phyloP scores from a whole-genome alignment of 92 coral and sea anemone species.

The Porites evermanni region DNA sequence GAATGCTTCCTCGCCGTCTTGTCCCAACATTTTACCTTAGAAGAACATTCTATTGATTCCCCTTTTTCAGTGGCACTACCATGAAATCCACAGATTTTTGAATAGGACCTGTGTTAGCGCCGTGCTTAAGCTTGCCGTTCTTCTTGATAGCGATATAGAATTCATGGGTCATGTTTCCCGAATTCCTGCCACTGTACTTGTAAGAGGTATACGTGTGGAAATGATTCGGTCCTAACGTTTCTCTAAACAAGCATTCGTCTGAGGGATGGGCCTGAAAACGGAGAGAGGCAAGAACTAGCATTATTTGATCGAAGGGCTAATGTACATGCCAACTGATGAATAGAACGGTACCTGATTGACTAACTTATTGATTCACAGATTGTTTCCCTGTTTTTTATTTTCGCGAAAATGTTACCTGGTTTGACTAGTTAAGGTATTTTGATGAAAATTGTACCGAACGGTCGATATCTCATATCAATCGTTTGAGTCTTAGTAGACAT shows the following conservation, averaged over 20 bases:
- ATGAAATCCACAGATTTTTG: constrained; percentile 80
- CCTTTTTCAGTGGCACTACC: constrained; percentile 31
- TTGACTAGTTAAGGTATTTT: too few species aligned
- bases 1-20: background rate
- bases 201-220: constrained; percentile 81
- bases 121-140: constrained; percentile 81
- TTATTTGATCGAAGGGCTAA: too few species aligned
- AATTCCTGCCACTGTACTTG: constrained; percentile 77
- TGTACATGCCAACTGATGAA: too few species aligned
- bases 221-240: constrained; percentile 64
- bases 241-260: constrained; percentile 86
- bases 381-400: too few species aligned
- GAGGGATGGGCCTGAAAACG: constrained; percentile 51
- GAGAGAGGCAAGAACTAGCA: background rate
- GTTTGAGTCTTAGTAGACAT: too few species aligned
- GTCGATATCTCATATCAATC: too few species aligned
- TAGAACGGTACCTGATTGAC: too few species aligned
- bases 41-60: background rate
- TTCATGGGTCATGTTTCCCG: constrained; percentile 64
- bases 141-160: constrained; percentile 84
- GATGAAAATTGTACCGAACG: too few species aligned
- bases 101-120: constrained; percentile 67
- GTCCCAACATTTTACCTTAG: background rate
- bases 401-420: too few species aligned
- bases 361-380: too few species aligned